Conservation (phyloP, 1,140 invertebrate species). For the Varroa destructor region DNA sequence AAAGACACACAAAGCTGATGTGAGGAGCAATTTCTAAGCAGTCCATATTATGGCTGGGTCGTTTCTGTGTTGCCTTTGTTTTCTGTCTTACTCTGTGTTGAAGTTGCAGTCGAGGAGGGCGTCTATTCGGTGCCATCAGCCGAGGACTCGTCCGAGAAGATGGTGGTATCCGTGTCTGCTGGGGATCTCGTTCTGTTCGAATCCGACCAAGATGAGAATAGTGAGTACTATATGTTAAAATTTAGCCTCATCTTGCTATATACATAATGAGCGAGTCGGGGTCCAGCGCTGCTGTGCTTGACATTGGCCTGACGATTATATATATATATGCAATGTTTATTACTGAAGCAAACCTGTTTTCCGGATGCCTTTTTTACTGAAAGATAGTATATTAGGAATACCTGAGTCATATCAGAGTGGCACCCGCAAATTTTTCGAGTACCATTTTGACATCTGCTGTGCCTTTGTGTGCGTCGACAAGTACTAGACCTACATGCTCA, state of each 20-base stretch:
- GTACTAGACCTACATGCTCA: no score
- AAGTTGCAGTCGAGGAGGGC: conserved; percentile 16
- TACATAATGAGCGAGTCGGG: no score
- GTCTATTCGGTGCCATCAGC: not conserved
- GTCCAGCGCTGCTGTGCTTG: no score
- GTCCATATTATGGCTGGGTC: not conserved
- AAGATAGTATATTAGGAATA: conserved; percentile 1
- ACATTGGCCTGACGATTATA: no score
- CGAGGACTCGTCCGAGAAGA: conserved; percentile 23
- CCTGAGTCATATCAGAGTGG: no score
- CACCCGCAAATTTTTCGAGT: no score
- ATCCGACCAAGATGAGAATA: conserved; percentile 19
- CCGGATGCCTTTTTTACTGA: not conserved
- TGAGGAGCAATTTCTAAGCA: not conserved
- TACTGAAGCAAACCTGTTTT: not conserved
- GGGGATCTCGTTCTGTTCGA: conserved; percentile 27
- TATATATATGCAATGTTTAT: not conserved
- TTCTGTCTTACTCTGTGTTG: no score
- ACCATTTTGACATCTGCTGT: no score
- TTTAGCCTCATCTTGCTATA: no score
- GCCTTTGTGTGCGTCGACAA: no score
- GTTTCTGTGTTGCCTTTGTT: not conserved
- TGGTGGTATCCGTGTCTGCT: conserved; percentile 21
- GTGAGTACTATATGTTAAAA: not conserved
- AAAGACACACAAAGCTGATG: not conserved